A percentile compares a stretch with the other conserved stretches of the same genome.
These are phyloP conservation scores for Cassiopea andromeda DNA, from an alignment of 30 jellyfish, hydroid and myxozoan genomes.

Conservation along the genomic window DNA sequence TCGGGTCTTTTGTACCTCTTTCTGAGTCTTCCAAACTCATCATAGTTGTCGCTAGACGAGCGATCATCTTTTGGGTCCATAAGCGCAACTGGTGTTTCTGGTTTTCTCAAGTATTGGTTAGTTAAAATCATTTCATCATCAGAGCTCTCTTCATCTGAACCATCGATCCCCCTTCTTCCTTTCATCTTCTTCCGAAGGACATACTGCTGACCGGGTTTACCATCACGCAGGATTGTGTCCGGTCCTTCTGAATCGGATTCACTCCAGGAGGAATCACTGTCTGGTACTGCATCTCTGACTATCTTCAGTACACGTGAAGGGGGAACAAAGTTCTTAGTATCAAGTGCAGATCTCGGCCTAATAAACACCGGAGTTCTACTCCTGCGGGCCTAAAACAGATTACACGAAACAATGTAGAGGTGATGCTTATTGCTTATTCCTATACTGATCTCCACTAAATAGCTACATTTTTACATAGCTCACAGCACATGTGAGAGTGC, in stretches of 20 bases:
- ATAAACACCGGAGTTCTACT: slow-evolving; percentile 17
- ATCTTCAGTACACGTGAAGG: slow-evolving; percentile 84
- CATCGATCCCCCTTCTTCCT: background rate
- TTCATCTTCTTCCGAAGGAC: slow-evolving; percentile 52
- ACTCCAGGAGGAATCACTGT: slow-evolving; percentile 70
- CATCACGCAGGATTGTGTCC: slow-evolving; percentile 70
- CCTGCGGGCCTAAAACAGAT: background rate
- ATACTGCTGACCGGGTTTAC: slow-evolving; percentile 81
- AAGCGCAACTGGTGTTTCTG: slow-evolving; percentile 65
- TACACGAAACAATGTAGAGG: background rate
- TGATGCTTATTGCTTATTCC: background rate
- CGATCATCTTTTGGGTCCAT: slow-evolving; percentile 68
- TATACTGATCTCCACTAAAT: no score
- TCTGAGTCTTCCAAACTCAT: slow-evolving; percentile 90
- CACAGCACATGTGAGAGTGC: no score
- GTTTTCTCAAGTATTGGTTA: slow-evolving; percentile 52
- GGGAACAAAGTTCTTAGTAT: slow-evolving; percentile 62
- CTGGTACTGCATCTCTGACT: slow-evolving; percentile 76
- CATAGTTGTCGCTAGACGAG: slow-evolving; percentile 74
- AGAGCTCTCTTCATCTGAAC: slow-evolving; percentile 14
- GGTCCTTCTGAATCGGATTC: slow-evolving; percentile 77
- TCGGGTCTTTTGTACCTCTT: slow-evolving; percentile 81
- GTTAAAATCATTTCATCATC: slow-evolving; percentile 70
- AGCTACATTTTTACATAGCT: no score
- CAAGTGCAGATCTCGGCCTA: slow-evolving; percentile 49